Conservation (phyloP, 2,888 invertebrate genomes). For the Cataglyphis rosenhaueri region DNA sequence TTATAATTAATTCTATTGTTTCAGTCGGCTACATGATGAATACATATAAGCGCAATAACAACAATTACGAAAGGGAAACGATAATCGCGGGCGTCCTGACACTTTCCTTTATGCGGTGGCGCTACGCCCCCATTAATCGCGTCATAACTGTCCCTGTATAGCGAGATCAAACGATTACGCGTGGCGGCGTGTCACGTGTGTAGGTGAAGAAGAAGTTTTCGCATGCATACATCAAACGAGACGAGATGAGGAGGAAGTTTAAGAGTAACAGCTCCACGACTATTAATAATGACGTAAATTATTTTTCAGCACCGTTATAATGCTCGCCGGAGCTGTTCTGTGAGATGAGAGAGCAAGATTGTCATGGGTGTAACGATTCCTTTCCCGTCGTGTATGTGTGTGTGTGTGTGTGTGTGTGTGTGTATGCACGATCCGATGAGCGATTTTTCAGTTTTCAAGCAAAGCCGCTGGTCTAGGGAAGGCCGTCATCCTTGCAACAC, state of each 20-base stretch:
- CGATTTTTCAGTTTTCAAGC: slow-evolving; percentile 32
- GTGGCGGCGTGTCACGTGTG: slow-evolving; percentile 3
- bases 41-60: slow-evolving; percentile 71
- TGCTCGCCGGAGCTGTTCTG: not conserved
- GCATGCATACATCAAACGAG: slow-evolving; percentile 28
- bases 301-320: not conserved
- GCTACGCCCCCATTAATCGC: slow-evolving; percentile 78
- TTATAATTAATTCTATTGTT: slow-evolving; percentile 84
- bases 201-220: slow-evolving; percentile 11
- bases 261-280: not conserved
- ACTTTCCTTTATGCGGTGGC: slow-evolving; percentile 72
- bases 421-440: slow-evolving; percentile 15
- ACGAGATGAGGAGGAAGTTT: not conserved
- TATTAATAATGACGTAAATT: slow-evolving; percentile 26
- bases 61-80: slow-evolving; percentile 71
- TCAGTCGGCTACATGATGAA: slow-evolving; percentile 63
- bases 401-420: not conserved
- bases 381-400: not conserved
- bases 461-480: slow-evolving; percentile 13
- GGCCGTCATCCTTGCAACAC: slow-evolving; percentile 39
- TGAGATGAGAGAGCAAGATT: slow-evolving; percentile 22
- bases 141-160: slow-evolving; percentile 43
- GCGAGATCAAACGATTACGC: slow-evolving; percentile 42
- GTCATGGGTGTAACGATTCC: slow-evolving; percentile 22
- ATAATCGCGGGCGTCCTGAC: slow-evolving; percentile 64